Percentiles rank a stretch among this genome's conserved stretches.
phyloP scores from a whole-genome alignment of 2,888 invertebrate genomes.

The Lycaena phlaeas region DNA sequence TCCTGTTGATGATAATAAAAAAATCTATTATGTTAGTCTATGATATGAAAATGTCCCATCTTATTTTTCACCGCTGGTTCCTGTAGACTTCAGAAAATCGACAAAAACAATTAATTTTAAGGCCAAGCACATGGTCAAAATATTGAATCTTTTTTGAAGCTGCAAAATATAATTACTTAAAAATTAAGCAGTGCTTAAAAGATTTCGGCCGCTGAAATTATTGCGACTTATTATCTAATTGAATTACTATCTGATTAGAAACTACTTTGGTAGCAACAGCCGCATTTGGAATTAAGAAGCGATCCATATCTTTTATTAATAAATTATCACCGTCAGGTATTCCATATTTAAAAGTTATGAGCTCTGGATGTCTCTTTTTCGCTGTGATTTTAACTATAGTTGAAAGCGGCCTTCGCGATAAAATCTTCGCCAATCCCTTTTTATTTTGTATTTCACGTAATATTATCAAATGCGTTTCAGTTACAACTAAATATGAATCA shows the following conservation, averaged over 20 bases:
- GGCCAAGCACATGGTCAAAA: no score
- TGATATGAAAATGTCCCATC: no score
- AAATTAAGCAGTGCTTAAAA: no score
- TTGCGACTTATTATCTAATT: constrained; percentile 48
- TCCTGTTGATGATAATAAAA: no score
- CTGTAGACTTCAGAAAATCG: no score
- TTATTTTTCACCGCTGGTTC: no score
- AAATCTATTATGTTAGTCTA: no score
- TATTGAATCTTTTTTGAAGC: no score
- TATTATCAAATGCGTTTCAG: constrained; percentile 88
- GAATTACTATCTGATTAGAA: constrained; percentile 85
- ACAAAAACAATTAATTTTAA: no score
- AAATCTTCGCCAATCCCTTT: constrained; percentile 86
- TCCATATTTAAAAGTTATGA: constrained; percentile 98
- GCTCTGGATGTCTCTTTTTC: constrained; percentile 93
- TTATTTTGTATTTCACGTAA: constrained; percentile 84
- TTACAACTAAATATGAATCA: constrained; percentile 90
- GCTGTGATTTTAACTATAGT: constrained; percentile 98
- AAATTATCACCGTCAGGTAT: constrained; percentile 85
- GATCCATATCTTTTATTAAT: constrained; percentile 90
- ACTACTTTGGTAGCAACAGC: constrained; percentile 91
- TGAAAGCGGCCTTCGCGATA: constrained; percentile 89
- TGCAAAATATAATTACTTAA: no score
- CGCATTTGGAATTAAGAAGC: constrained; percentile 93
- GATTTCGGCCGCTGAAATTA: no score